Percentiles rank a stretch among this genome's conserved stretches.
Evolutionary conservation across 2,113 vertebrate species (phyloP).

Genomic region (Galbula dea): DNA sequence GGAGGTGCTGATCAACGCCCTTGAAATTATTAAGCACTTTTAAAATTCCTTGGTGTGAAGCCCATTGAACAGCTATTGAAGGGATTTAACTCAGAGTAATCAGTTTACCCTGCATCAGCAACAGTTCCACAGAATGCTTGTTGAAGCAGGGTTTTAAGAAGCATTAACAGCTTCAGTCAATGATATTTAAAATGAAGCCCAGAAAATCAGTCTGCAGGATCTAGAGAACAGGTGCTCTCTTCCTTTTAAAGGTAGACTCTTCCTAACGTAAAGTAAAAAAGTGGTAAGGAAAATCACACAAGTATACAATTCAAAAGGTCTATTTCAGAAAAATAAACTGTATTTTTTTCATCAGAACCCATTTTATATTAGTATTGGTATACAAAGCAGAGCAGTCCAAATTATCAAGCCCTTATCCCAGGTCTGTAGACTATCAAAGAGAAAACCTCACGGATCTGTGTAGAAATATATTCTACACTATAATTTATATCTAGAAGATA

Average conservation of each 20-base stretch:
- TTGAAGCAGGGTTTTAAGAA: background rate
- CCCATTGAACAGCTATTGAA: background rate
- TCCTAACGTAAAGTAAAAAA: background rate
- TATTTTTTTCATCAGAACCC: background rate
- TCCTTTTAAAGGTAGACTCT: background rate
- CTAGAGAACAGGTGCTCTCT: slow-evolving; percentile 40
- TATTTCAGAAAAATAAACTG: background rate
- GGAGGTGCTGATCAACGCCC: background rate
- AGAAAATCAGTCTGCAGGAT: background rate
- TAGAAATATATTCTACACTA: background rate
- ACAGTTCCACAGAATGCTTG: background rate
- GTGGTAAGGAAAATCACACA: background rate
- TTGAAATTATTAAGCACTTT: background rate
- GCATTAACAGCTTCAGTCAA: background rate
- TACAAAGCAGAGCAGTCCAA: background rate
- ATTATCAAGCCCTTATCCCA: background rate
- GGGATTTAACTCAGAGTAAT: background rate
- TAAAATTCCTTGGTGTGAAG: background rate
- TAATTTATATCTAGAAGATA: background rate
- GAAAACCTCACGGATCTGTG: background rate
- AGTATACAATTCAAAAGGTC: background rate
- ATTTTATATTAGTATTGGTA: background rate
- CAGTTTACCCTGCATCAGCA: background rate
- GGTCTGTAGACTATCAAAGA: background rate
- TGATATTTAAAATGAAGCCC: background rate